Base-by-base conservation (phyloP, 2,113 vertebrate species). In the Paramormyrops kingsleyae region DNA sequence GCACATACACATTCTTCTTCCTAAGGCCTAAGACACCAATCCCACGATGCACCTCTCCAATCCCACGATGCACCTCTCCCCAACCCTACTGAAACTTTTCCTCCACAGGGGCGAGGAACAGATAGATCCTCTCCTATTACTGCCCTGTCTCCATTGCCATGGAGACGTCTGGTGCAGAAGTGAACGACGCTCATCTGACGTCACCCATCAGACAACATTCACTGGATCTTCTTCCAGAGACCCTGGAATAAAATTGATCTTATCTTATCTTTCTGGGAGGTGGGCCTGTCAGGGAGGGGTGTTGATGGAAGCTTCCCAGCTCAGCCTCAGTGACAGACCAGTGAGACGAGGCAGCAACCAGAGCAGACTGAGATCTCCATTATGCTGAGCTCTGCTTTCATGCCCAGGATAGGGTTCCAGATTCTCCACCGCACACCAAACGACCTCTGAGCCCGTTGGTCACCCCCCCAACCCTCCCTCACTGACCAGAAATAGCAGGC, bases 101-200 rank as follows among this genome's bases (percentile, higher is more conserved):
- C 9, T 66, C 62, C 62, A 66, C 62, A 66, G 27, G 10, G 42
- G 87, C 35, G 46, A 74, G 47, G 44, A 87, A 87, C n/a, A 77
- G 84, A 5, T 8, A 50, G 31, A 66, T 27, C 19, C 66, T 94
- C 94, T 74, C 0, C 80, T 24, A 17, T 39, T 89, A 92, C 19
- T 93, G 94, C 93, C 62, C 93, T 94, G 92, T 94, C 89, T 88
- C 94, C 86, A 88, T 92, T 90, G 93, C 94, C 88, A 91, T 87
- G 70, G 91, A 52, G 93, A 87, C 0, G 87, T 70, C 62, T 70
- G n/a, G 62, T n/a, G 56, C 56, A 62, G 56, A 70, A 70, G n/a
- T 31, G 27, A n/a, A 70, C 1, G 31, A 35, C 1, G 4, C 31
- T 77, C 70, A 66, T 66, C n/a, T 42, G 35, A 39, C 0, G 15